Conservation (phyloP, 2,888 invertebrate genomes). For the Creontiades dilutus region DNA sequence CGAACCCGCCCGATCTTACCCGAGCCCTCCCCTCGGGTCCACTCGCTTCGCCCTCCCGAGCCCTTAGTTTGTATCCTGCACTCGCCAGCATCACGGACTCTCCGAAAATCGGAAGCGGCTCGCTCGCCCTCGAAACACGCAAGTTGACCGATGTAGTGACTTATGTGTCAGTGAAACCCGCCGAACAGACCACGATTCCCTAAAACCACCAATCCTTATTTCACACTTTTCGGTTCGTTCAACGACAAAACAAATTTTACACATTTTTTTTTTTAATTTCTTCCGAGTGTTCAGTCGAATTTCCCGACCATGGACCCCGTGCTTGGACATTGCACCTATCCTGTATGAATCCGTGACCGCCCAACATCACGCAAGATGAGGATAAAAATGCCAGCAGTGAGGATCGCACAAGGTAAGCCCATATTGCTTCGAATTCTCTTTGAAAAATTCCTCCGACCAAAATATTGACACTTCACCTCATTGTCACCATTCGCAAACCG, state of each 20-base stretch:
- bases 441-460: not conserved
- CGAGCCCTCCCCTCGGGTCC: slow-evolving; percentile 74
- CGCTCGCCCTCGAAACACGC: slow-evolving; percentile 23
- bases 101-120: slow-evolving; percentile 5
- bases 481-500: slow-evolving; percentile 21
- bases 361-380: slow-evolving; percentile 85
- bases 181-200: not conserved
- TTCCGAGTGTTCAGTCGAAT: slow-evolving; percentile 27
- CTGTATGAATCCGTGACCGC: slow-evolving; percentile 56
- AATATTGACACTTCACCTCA: not conserved
- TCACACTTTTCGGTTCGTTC: not conserved
- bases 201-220: not conserved
- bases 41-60: slow-evolving; percentile 69
- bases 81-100: slow-evolving; percentile 65
- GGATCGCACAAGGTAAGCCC: slow-evolving; percentile 94
- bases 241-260: not conserved
- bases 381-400: slow-evolving; percentile 98
- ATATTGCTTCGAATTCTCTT: not conserved
- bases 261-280: slow-evolving; percentile 13
- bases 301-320: slow-evolving; percentile 48
- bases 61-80: slow-evolving; percentile 68
- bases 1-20: slow-evolving; percentile 74
- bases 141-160: slow-evolving; percentile 34
- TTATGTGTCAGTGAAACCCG: slow-evolving; percentile 26
- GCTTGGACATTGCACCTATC: slow-evolving; percentile 60